Evolutionary conservation across 2,113 vertebrate genomes (phyloP).

Genomic region (Recurvirostra avosetta): DNA sequence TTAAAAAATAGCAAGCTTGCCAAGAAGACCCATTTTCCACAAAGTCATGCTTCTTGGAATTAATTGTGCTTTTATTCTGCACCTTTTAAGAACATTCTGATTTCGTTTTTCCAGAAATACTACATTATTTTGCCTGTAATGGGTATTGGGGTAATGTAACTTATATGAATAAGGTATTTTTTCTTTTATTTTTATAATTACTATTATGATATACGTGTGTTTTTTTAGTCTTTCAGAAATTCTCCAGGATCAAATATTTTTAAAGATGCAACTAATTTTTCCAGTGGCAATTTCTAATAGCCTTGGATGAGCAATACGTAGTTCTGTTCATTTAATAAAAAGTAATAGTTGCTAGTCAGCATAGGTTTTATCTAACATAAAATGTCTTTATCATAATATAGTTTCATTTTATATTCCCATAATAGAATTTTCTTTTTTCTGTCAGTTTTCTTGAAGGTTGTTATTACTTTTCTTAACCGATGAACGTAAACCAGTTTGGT

Average conservation of each 20-base stretch:
- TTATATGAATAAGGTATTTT: not conserved
- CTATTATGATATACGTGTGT: not conserved
- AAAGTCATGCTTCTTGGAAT: not conserved
- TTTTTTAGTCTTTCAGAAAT: not conserved
- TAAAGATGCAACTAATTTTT: not conserved
- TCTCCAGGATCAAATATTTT: not conserved
- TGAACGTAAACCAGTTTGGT: not conserved
- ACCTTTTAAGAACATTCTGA: not conserved
- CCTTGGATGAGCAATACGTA: not conserved
- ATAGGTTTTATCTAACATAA: not conserved
- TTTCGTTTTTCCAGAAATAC: not conserved
- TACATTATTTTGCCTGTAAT: not conserved
- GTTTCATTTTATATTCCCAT: not conserved
- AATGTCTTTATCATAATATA: not conserved
- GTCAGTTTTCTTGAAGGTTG: not conserved
- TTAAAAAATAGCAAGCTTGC: not conserved
- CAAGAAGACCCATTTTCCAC: not conserved
- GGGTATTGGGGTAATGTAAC: not conserved
- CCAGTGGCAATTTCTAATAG: not conserved
- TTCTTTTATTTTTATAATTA: not conserved
- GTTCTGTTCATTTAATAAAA: not conserved
- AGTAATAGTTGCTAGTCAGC: not conserved
- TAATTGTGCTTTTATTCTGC: not conserved
- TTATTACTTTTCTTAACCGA: not conserved
- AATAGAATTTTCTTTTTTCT: not conserved